These are phyloP conservation scores for Chymomyza caudatula DNA, from an alignment of 2,888 invertebrate genomes.

Conservation along the genomic window DNA sequence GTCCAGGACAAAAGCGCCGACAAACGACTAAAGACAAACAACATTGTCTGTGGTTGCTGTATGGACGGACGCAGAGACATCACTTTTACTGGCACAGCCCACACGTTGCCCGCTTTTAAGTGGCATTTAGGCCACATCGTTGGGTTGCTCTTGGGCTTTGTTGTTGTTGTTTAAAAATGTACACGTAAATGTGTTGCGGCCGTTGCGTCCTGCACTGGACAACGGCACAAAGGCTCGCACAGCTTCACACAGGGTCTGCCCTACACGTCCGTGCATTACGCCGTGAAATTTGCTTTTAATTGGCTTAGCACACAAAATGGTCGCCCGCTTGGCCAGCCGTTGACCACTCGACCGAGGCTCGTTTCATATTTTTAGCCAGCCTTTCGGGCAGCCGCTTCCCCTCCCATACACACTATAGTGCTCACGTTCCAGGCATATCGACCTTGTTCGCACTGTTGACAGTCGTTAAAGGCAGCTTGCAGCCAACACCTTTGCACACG, in stretches of 20 bases:
- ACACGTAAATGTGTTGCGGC: conserved; percentile 40
- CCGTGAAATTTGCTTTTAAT: conserved; percentile 61
- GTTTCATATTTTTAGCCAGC: conserved; percentile 54
- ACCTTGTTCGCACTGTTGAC: conserved; percentile 26
- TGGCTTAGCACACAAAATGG: conserved; percentile 50
- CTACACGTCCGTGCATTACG: conserved; percentile 4
- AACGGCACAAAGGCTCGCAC: not conserved
- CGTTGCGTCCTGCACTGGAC: not conserved
- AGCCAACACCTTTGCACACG: conserved; percentile 29
- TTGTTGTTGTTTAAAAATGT: conserved; percentile 35
- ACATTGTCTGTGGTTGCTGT: not conserved
- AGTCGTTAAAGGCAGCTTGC: not conserved
- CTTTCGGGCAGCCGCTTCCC: conserved; percentile 27
- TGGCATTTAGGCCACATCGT: conserved; percentile 28
- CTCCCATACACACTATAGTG: too few species aligned
- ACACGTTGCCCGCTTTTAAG: conserved; percentile 25
- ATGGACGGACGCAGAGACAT: not conserved
- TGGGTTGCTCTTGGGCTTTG: not conserved
- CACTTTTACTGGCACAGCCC: not conserved
- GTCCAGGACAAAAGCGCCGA: not conserved
- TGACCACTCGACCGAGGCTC: conserved; percentile 13
- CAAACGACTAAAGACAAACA: not conserved
- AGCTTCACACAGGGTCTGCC: not conserved
- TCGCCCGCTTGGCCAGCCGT: conserved; percentile 12
- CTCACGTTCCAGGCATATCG: not conserved